These are phyloP conservation scores for Strigamia transsilvanica DNA, from an alignment of 2,888 invertebrate genomes.

Conservation along the genomic window DNA sequence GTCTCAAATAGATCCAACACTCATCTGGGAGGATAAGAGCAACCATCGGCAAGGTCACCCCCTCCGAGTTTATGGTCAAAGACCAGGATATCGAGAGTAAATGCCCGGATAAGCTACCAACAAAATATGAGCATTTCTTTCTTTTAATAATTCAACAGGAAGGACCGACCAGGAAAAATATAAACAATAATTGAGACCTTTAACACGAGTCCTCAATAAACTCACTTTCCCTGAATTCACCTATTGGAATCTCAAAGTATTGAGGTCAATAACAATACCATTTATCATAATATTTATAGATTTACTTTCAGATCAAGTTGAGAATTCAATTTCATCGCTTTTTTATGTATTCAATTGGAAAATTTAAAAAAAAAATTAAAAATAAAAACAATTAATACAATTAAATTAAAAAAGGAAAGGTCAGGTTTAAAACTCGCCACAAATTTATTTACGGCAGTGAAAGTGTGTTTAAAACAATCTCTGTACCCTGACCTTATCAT, in stretches of 20 bases:
- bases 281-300: slow-evolving; percentile 25
- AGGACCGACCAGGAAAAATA: neutral
- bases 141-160: neutral
- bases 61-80: slow-evolving; percentile 52
- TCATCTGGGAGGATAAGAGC: slow-evolving; percentile 42
- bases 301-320: neutral
- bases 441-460: neutral
- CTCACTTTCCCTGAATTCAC: slow-evolving; percentile 44
- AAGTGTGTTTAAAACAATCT: slow-evolving; percentile 23
- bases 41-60: slow-evolving; percentile 54
- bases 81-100: slow-evolving; percentile 53
- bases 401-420: neutral
- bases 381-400: neutral
- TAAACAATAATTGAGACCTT: slow-evolving; percentile 27
- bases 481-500: slow-evolving; percentile 46
- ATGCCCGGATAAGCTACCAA: slow-evolving; percentile 24
- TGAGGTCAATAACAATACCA: slow-evolving; percentile 43
- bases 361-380: neutral
- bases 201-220: slow-evolving; percentile 28
- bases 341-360: neutral
- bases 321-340: neutral
- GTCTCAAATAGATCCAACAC: slow-evolving; percentile 42
- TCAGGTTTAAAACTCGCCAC: neutral
- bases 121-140: neutral
- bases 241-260: slow-evolving; percentile 16